Base-by-base conservation (phyloP, 2,888 invertebrate species). In the Metellina segmentata region DNA sequence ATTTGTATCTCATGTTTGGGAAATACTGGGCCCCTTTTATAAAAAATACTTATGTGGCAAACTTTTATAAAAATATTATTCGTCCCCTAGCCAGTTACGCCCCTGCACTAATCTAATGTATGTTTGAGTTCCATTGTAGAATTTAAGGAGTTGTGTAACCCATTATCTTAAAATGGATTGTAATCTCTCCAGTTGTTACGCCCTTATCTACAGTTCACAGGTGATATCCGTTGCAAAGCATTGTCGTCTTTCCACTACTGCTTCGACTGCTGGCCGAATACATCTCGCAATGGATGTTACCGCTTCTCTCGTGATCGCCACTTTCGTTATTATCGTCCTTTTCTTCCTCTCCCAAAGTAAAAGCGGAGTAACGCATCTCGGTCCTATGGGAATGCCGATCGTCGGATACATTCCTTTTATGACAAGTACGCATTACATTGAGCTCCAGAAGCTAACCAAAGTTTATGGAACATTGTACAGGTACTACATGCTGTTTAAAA, bases 391-490 rank as follows among this genome's bases (percentile, higher is more conserved):
- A 6, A 48, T 88, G 13, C 88, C 88, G 20, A 8, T 88, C 16
- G 49, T 88, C 13, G 88, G 88, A 9, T 88, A 88, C 20, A 8
- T 61, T 69, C 75, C 69, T 9, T 88, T 88, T 75, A 34, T 88
- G 75, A 81, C 53, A 4, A 48, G 61, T 49, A 74, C 74, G 34
- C 81, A 75, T 6, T 81, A 88, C 49, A 53, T 82, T 6, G 74
- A 51, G 13, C 74, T 88, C 20, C 53, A 88, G 7, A 70, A 82
- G 16, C 61, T 88, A 81, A 81, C 81, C 9, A 74, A 81, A 49
- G 53, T 13, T 6, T 88, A 88, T 70, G 88, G 88, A n/a, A 61
- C 81, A 6, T 19, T 88, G 19, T 88, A 49, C 69, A 74, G 81
- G 88, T 81, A 81, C 81, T 81, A 11, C 19, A 16, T 61, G 11